A percentile compares a stretch with the other conserved stretches of the same genome.
phyloP scores from a whole-genome alignment of 2,888 invertebrate species.

The Stictocephala bisonia region DNA sequence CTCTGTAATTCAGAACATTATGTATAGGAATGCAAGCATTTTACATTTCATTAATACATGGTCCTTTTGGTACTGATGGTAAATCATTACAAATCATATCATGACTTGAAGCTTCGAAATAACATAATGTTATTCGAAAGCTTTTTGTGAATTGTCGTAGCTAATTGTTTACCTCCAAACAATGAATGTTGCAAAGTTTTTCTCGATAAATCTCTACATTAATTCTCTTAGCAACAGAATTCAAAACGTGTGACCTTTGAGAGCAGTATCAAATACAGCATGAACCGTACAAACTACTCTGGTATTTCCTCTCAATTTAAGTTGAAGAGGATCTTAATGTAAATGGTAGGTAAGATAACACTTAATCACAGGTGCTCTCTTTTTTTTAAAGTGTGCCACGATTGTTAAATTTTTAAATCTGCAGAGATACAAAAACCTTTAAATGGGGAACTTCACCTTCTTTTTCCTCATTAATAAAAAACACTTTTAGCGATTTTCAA shows the following conservation, averaged over 20 bases:
- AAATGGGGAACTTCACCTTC: no score
- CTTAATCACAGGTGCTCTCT: no score
- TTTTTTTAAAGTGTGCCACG: no score
- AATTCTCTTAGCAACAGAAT: not conserved
- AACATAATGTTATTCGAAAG: not conserved
- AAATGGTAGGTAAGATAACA: no score
- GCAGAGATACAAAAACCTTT: no score
- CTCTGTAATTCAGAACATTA: not conserved
- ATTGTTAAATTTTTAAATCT: no score
- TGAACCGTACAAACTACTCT: not conserved
- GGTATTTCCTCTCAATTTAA: no score
- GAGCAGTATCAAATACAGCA: not conserved
- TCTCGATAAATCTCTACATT: not conserved
- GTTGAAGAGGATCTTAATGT: no score
- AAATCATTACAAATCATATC: not conserved
- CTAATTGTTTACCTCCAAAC: not conserved
- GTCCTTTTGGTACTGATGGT: not conserved
- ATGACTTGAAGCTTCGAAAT: not conserved
- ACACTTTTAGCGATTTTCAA: no score
- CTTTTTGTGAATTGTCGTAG: not conserved
- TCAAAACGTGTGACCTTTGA: slow-evolving; percentile 6
- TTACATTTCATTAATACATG: slow-evolving; percentile 5
- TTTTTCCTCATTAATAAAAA: no score
- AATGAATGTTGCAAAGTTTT: slow-evolving; percentile 7
- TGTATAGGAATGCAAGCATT: no score